phyloP scores from a whole-genome alignment of 2,888 invertebrate species.

The Allacma fusca region DNA sequence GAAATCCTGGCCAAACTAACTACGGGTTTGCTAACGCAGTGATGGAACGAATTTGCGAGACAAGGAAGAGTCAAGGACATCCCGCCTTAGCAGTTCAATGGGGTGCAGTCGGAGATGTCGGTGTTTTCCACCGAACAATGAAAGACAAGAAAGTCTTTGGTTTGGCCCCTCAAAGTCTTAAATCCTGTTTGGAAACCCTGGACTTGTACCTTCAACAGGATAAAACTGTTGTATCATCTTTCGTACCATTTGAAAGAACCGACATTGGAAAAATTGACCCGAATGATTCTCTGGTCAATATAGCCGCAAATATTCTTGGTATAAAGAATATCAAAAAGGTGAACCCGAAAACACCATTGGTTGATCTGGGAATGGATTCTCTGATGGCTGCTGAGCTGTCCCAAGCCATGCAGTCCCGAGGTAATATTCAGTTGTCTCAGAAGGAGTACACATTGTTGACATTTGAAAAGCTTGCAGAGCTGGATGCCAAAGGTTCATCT shows the following conservation, averaged over 20 bases:
- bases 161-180: constrained; percentile 84
- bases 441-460: constrained; percentile 85
- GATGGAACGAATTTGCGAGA: constrained; percentile 69
- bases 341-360: constrained; percentile 72
- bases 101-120: constrained; percentile 71
- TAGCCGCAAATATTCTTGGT: constrained; percentile 74
- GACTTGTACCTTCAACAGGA: constrained; percentile 72
- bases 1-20: constrained; percentile 70
- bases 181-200: constrained; percentile 79
- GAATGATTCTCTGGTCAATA: constrained; percentile 70
- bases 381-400: constrained; percentile 97
- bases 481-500: constrained; percentile 61
- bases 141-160: constrained; percentile 72
- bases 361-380: constrained; percentile 95
- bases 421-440: constrained; percentile 83
- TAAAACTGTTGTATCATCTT: constrained; percentile 77
- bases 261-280: constrained; percentile 44
- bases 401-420: constrained; percentile 87
- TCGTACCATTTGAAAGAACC: constrained; percentile 77
- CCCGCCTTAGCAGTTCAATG: constrained; percentile 70
- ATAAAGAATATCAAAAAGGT: constrained; percentile 85
- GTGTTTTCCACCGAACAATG: constrained; percentile 68
- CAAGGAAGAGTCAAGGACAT: constrained; percentile 64
- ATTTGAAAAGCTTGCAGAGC: constrained; percentile 72
- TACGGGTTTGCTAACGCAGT: constrained; percentile 71